These are phyloP conservation scores for Petrocephalus sullivani DNA, from an alignment of 2,797 vertebrate genomes.

Conservation along the genomic window DNA sequence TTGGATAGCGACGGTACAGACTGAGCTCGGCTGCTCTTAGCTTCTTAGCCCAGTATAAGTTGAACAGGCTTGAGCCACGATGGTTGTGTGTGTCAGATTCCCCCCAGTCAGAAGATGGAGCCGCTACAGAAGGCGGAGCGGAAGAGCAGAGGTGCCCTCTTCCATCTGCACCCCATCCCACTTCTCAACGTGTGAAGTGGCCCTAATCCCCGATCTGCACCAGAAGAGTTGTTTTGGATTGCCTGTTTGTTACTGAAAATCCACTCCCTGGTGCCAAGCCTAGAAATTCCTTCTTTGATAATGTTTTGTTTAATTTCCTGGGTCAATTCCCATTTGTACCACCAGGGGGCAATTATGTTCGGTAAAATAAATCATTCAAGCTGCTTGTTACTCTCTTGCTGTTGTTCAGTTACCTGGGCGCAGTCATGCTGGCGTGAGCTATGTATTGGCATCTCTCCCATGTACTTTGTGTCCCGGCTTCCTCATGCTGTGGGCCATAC, in stretches of 20 bases:
- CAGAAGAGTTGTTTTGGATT: neutral
- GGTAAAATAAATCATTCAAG: neutral
- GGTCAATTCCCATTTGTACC: conserved; percentile 26
- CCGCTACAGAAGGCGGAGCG: conserved; percentile 42
- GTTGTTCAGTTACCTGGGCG: neutral
- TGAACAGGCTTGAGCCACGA: neutral
- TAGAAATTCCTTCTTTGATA: conserved; percentile 17
- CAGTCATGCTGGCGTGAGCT: neutral
- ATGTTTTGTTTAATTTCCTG: neutral
- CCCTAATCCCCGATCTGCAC: neutral
- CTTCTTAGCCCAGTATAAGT: neutral
- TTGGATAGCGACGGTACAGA: neutral
- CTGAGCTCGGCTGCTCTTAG: neutral
- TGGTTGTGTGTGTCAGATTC: conserved; percentile 48
- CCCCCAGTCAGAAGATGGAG: conserved; percentile 60
- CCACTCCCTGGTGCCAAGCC: conserved; percentile 20
- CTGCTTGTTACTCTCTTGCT: neutral
- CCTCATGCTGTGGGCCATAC: neutral
- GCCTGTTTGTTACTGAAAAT: neutral
- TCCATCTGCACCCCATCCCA: conserved; percentile 58
- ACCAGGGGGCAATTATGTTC: conserved; percentile 20
- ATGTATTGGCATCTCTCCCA: conserved; percentile 9
- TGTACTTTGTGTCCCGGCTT: neutral
- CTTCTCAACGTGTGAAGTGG: conserved; percentile 55
- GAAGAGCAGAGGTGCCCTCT: conserved; percentile 43